phyloP scores from a whole-genome alignment of 2,113 vertebrate genomes.

The Forbesichthys papilliferus region DNA sequence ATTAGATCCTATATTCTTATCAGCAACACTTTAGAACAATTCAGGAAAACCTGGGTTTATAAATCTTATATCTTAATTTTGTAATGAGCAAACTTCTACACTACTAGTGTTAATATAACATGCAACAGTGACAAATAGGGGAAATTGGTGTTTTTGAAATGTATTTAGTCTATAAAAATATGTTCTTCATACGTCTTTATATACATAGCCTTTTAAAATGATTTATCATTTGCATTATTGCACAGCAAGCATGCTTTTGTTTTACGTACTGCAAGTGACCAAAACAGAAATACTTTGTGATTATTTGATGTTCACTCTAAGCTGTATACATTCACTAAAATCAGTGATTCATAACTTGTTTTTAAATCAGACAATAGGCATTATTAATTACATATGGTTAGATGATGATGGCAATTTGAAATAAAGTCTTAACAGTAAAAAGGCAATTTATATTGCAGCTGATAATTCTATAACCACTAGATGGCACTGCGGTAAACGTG shows the following conservation, averaged over 20 bases:
- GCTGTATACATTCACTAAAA: constrained; percentile 13
- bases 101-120: constrained; percentile 36
- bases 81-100: constrained; percentile 8
- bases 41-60: not conserved
- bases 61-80: constrained; percentile 6
- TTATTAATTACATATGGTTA: not conserved
- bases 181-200: constrained; percentile 31
- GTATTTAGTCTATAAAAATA: constrained; percentile 66
- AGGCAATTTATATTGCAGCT: constrained; percentile 7
- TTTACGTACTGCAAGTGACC: constrained; percentile 18
- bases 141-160: not conserved
- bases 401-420: not conserved
- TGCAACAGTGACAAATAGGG: constrained; percentile 33
- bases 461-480: constrained; percentile 36
- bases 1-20: not conserved
- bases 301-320: constrained; percentile 12
- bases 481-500: constrained; percentile 35
- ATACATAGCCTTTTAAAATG: constrained; percentile 50
- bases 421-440: constrained; percentile 5
- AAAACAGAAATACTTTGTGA: constrained; percentile 10
- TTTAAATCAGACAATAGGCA: not conserved
- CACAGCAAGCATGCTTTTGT: constrained; percentile 51
- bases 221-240: constrained; percentile 33
- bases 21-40: constrained; percentile 19
- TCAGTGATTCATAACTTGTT: not conserved